Conservation (phyloP, 2,888 invertebrate species). For the Ethmia dodecea region DNA sequence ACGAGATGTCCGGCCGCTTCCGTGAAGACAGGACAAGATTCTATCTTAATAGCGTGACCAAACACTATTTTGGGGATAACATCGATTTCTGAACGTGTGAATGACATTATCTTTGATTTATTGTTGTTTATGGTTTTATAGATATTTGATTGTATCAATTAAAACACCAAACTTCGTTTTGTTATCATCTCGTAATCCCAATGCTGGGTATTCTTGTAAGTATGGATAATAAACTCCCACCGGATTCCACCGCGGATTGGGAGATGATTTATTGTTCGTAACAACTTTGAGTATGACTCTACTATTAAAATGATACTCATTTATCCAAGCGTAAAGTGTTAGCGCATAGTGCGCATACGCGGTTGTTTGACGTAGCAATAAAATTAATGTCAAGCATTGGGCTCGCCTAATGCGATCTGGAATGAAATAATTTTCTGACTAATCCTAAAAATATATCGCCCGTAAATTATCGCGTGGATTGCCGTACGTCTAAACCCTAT, state of each 20-base stretch:
- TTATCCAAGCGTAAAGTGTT: too few species aligned
- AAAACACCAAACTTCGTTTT: not conserved
- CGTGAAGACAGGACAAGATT: conserved; percentile 27
- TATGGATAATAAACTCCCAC: too few species aligned
- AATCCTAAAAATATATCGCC: conserved; percentile 70
- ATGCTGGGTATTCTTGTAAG: too few species aligned
- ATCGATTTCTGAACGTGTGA: not conserved
- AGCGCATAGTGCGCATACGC: too few species aligned
- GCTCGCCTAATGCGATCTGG: conserved; percentile 44
- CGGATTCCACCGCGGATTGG: too few species aligned
- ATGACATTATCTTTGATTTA: conserved; percentile 8
- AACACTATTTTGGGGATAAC: conserved; percentile 9
- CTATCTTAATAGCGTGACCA: conserved; percentile 39
- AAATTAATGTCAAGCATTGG: too few species aligned
- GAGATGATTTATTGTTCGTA: too few species aligned
- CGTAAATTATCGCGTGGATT: conserved; percentile 66
- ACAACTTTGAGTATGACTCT: too few species aligned
- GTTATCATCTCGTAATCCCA: too few species aligned
- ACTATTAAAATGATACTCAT: too few species aligned
- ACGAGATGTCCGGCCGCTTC: conserved; percentile 22
- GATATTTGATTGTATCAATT: not conserved
- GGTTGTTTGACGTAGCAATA: too few species aligned
- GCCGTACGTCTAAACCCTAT: conserved; percentile 58
- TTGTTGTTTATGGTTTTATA: conserved; percentile 3
- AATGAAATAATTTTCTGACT: conserved; percentile 71